Conservation (phyloP, 2,888 invertebrate species). For the Chouioia cunea region DNA sequence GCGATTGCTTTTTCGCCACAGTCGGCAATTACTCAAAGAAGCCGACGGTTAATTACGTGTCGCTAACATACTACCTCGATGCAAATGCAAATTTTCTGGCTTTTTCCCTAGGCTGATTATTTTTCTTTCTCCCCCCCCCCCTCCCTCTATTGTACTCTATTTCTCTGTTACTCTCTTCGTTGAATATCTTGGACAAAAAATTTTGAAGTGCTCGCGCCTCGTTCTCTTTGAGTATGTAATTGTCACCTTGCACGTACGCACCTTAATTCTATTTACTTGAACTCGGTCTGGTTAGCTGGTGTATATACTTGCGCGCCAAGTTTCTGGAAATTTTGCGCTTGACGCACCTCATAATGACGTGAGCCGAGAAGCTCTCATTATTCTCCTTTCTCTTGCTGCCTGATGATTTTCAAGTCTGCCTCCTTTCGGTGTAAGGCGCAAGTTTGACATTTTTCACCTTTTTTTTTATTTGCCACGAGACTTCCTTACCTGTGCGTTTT, state of each 20-base stretch:
- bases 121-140: neutral
- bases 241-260: slow-evolving; percentile 9
- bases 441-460: neutral
- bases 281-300: too few species aligned
- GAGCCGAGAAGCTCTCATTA: too few species aligned
- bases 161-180: neutral
- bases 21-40: slow-evolving; percentile 11
- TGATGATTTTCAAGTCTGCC: slow-evolving; percentile 15
- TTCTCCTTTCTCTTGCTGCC: slow-evolving; percentile 11
- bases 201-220: slow-evolving; percentile 22
- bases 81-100: slow-evolving; percentile 9
- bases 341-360: slow-evolving; percentile 27
- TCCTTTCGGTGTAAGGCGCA: neutral
- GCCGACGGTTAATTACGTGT: slow-evolving; percentile 22
- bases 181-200: slow-evolving; percentile 16
- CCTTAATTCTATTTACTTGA: slow-evolving; percentile 3
- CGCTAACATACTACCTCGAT: slow-evolving; percentile 9
- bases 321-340: slow-evolving; percentile 34
- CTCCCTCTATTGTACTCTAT: neutral
- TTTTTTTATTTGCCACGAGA: neutral
- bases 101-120: neutral
- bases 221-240: slow-evolving; percentile 23
- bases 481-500: too few species aligned
- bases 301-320: slow-evolving; percentile 19
- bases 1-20: slow-evolving; percentile 16